Conservation (phyloP, 1,140 invertebrate species). For the Monomorium pharaonis region DNA sequence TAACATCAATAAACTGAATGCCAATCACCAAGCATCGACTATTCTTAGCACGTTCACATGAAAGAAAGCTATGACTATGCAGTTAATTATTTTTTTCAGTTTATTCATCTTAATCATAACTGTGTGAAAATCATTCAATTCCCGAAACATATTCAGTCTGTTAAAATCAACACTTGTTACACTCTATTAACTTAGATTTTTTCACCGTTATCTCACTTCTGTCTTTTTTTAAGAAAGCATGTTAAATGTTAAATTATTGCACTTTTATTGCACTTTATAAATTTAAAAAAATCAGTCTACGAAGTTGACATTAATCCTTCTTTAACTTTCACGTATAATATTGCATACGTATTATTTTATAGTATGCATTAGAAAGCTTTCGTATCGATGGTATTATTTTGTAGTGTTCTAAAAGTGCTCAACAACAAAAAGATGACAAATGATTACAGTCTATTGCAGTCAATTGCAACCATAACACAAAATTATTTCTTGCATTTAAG, state of each 20-base stretch:
- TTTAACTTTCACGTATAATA: constrained; percentile 47
- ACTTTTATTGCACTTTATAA: constrained; percentile 53
- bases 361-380: constrained; percentile 46
- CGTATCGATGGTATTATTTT: constrained; percentile 43
- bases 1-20: constrained; percentile 50
- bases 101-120: constrained; percentile 41
- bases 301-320: constrained; percentile 36
- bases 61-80: constrained; percentile 38
- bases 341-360: not conserved
- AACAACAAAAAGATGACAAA: constrained; percentile 19
- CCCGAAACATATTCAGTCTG: constrained; percentile 12
- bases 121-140: constrained; percentile 33
- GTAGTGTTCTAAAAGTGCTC: constrained; percentile 44
- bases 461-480: constrained; percentile 26
- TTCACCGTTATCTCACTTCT: constrained; percentile 5
- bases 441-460: constrained; percentile 8
- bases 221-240: constrained; percentile 56
- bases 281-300: constrained; percentile 28
- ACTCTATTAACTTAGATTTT: constrained; percentile 49
- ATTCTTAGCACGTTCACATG: constrained; percentile 46
- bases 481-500: not conserved
- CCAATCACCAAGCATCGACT: constrained; percentile 33
- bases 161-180: constrained; percentile 39
- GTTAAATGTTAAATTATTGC: constrained; percentile 59
- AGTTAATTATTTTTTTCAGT: constrained; percentile 31